Evolutionary conservation across 2,113 vertebrate genomes (phyloP), one percentile per base, ranked within the genome.

Genomic region (Zosterops lateralis): DNA sequence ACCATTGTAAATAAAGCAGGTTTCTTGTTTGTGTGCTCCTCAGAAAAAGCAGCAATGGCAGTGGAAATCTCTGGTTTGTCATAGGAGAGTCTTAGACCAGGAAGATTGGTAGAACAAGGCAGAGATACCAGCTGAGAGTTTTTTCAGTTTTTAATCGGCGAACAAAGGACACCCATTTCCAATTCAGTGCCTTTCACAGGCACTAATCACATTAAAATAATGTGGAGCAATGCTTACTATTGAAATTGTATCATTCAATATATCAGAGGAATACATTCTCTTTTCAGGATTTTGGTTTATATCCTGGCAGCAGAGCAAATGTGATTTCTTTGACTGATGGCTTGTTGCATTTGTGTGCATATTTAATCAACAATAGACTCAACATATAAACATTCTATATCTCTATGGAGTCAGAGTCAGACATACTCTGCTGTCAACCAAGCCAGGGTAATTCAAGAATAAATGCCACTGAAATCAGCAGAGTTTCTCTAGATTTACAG

Each of bases 281-380:
- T 92, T 96, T 87, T 87, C 53, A 92, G 87, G 58, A 97, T 97
- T 97, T 97, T 94, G 45, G 90, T 93, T 96, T 96, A 90, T 92
- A 96, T 92, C 84, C 84, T 95, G 73, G 85, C 84, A 97, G 90
- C 91, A 89, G 61, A 96, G 82, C 42, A 92, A 95, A 96, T 95
- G 88, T 60, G 83, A 97, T 96, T 97, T 95, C 73, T 97, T 90
- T 94, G 94, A 96, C 66, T 95, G 94, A 96, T 97, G 92, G 79
- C 83, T 84, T 93, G 76, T 95, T 97, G 92, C 51, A 76, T 95
- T 95, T 95, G 56, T 95, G 68, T 92, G 92, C 92, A 93, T 96
- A 95, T 94, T 92, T 96, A 95, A 95, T 97, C 91, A 96, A 92
- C 90, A 94, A 96, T 85, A 94, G 71, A 91, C 76, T 92, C 85